Conservation (phyloP, 2,113 vertebrate genomes). For the Micronycteris hirsuta region DNA sequence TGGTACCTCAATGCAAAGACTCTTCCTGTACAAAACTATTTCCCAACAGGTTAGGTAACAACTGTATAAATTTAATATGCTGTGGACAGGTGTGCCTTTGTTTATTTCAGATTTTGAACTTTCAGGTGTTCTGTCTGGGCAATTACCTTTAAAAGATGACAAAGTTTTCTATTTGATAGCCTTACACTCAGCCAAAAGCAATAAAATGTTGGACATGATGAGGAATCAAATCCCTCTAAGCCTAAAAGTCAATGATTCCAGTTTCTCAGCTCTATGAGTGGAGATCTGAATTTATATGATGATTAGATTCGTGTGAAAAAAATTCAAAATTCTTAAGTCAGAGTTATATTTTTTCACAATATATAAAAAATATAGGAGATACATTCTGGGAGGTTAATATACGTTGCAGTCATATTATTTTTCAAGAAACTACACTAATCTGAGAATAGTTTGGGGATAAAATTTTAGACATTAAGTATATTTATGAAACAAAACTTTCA, state of each 20-base stretch:
- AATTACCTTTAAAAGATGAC: neutral
- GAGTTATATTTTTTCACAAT: neutral
- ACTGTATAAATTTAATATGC: neutral
- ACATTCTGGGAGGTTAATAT: neutral
- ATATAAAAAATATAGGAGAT: neutral
- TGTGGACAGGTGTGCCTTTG: neutral
- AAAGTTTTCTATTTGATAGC: neutral
- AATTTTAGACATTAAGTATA: neutral
- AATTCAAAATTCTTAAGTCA: neutral
- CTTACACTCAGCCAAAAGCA: neutral
- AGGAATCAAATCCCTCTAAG: neutral
- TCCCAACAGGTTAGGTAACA: neutral
- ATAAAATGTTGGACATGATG: neutral
- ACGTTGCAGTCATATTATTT: neutral
- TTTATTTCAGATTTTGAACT: neutral
- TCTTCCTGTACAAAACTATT: neutral
- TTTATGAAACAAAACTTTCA: neutral
- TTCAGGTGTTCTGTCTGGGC: neutral
- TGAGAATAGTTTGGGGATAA: neutral
- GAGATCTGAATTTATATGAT: neutral
- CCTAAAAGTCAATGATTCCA: neutral
- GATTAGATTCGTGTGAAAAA: neutral
- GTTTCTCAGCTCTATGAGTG: neutral
- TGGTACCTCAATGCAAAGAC: neutral
- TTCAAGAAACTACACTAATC: neutral